Conservation (phyloP, 1,140 invertebrate genomes). For the Calliopsis andreniformis region DNA sequence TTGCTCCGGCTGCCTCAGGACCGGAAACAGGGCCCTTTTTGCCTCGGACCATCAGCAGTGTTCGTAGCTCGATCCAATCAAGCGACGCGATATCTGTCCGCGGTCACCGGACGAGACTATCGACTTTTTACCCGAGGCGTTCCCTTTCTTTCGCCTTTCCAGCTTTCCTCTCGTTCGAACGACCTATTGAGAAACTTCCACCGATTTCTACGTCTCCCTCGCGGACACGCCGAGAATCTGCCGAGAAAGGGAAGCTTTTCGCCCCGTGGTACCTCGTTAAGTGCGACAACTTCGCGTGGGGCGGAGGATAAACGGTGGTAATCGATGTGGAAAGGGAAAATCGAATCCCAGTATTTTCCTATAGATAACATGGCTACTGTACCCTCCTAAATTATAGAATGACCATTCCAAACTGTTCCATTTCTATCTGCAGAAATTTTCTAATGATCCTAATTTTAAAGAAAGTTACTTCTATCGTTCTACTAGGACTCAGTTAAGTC, state of each 20-base stretch:
- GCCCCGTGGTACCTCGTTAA: slow-evolving; percentile 12
- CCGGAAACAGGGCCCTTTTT: slow-evolving; percentile 3
- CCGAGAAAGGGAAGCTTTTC: background rate
- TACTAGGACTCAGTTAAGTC: too few relatives aligned
- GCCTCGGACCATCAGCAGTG: background rate
- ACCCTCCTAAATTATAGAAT: too few relatives aligned
- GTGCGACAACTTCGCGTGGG: slow-evolving; percentile 8
- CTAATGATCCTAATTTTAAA: too few relatives aligned
- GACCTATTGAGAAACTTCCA: slow-evolving; percentile 43
- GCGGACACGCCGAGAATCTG: background rate
- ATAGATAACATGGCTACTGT: too few relatives aligned
- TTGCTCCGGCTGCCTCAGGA: background rate
- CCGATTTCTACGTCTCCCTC: slow-evolving; percentile 1
- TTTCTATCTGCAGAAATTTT: too few relatives aligned
- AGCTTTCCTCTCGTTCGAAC: slow-evolving; percentile 8
- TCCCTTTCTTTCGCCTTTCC: slow-evolving; percentile 26
- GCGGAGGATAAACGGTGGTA: background rate
- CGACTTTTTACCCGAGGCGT: slow-evolving; percentile 27
- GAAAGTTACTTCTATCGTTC: too few relatives aligned
- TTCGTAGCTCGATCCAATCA: slow-evolving; percentile 15
- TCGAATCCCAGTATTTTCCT: too few relatives aligned
- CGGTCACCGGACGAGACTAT: slow-evolving; percentile 13
- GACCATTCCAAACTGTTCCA: too few relatives aligned
- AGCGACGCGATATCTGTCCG: slow-evolving; percentile 13
- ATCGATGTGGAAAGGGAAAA: background rate